Evolutionary conservation across 2,113 vertebrate species (phyloP).

Genomic region (Rhizomys pruinosus): DNA sequence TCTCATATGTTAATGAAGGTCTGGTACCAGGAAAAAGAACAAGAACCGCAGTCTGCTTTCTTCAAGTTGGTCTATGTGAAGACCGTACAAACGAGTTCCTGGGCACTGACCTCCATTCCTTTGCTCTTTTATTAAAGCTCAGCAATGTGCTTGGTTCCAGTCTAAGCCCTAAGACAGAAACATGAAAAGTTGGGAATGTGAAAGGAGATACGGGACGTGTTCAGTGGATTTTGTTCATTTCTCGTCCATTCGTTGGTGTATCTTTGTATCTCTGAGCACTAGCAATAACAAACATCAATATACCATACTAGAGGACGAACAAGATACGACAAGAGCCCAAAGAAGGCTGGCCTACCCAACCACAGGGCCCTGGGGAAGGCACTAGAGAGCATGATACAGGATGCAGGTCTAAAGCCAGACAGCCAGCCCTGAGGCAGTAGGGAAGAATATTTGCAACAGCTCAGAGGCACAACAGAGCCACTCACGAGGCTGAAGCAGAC

Average conservation of each 20-base stretch:
- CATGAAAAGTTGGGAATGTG: neutral
- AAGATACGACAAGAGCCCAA: too few species aligned
- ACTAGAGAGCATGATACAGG: neutral
- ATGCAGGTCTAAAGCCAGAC: neutral
- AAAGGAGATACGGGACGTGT: neutral
- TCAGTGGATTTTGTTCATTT: neutral
- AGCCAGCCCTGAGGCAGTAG: too few species aligned
- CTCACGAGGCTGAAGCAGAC: neutral
- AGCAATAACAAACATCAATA: neutral
- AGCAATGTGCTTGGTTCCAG: neutral
- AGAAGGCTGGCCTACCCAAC: neutral
- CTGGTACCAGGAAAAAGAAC: slow-evolving; percentile 49
- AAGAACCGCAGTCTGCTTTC: slow-evolving; percentile 15
- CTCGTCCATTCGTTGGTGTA: neutral
- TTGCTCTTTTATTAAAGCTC: slow-evolving; percentile 26
- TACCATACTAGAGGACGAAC: neutral
- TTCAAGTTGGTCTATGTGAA: slow-evolving; percentile 28
- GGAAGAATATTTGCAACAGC: neutral
- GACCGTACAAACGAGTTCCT: neutral
- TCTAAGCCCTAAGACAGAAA: slow-evolving; percentile 5
- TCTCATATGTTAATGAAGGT: slow-evolving; percentile 36
- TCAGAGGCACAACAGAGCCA: neutral
- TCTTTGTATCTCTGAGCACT: neutral
- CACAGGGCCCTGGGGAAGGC: neutral
- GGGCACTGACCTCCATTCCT: slow-evolving; percentile 16